Conservation (phyloP, 35 echinoderm and acorn worm genomes). For the Stichopus chloronotus region DNA sequence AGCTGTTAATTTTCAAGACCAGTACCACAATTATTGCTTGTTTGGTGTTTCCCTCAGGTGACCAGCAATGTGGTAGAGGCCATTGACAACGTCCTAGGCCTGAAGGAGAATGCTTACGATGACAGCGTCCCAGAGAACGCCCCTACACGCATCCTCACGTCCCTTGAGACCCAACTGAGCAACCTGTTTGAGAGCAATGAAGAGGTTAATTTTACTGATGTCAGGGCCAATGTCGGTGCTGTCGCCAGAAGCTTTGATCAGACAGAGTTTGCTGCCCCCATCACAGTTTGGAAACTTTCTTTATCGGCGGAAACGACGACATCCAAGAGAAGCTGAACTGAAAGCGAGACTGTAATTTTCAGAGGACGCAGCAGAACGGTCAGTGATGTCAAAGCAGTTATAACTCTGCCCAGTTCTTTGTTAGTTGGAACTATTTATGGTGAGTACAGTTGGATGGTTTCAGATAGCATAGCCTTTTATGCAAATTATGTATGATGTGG, state of each 20-base stretch:
- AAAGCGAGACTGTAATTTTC: not conserved
- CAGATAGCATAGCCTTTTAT: no score
- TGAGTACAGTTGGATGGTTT: not conserved
- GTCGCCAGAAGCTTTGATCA: not conserved
- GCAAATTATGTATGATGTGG: no score
- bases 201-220: constrained; percentile 38
- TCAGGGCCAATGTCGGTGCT: constrained; percentile 38
- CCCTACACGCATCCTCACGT: constrained; percentile 15
- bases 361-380: not conserved
- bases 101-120: constrained; percentile 20
- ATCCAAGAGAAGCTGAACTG: constrained; percentile 8
- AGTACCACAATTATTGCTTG: no score
- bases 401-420: not conserved
- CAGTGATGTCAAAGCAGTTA: not conserved
- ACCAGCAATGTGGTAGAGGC: constrained; percentile 48
- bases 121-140: constrained; percentile 6
- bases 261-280: not conserved
- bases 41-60: not conserved
- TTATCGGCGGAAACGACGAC: not conserved
- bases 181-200: not conserved
- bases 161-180: constrained; percentile 32
- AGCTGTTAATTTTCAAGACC: no score
- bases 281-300: not conserved
- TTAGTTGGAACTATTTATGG: not conserved
- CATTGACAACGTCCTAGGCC: constrained; percentile 37